A percentile compares a stretch with the other conserved stretches of the same genome.
Evolutionary conservation across 2,797 vertebrate species (phyloP).

Genomic region (Halcyon chelicuti): DNA sequence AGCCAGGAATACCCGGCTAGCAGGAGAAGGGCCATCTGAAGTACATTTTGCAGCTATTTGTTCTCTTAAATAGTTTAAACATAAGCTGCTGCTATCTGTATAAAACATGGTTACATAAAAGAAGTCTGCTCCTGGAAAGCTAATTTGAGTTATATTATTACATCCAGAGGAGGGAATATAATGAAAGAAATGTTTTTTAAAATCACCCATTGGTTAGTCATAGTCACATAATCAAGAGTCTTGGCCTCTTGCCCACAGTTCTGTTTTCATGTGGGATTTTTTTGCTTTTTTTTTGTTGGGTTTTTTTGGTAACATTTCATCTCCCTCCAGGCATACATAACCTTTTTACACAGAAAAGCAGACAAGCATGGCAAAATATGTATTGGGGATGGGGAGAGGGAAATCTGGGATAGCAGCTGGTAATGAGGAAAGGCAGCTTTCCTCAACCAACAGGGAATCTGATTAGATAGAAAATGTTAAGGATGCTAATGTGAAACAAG

Average conservation of each 20-base stretch:
- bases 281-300: background rate
- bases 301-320: background rate
- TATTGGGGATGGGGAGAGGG: background rate
- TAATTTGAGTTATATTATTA: constrained; percentile 46
- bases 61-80: constrained; percentile 74
- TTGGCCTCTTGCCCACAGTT: constrained; percentile 45
- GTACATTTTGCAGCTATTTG: constrained; percentile 61
- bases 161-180: background rate
- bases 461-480: constrained; percentile 1
- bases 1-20: background rate
- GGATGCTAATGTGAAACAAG: background rate
- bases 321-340: constrained; percentile 51
- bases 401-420: constrained; percentile 21
- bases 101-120: constrained; percentile 45
- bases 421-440: constrained; percentile 37
- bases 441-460: constrained; percentile 38
- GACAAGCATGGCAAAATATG: constrained; percentile 2
- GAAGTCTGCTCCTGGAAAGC: constrained; percentile 43
- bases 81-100: constrained; percentile 46
- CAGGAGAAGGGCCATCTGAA: constrained; percentile 43
- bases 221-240: constrained; percentile 10
- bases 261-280: background rate
- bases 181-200: background rate
- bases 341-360: constrained; percentile 63
- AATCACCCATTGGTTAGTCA: constrained; percentile 36